Evolutionary conservation across 2,888 invertebrate species (phyloP).

Genomic region (Exephanes ischioxanthus): DNA sequence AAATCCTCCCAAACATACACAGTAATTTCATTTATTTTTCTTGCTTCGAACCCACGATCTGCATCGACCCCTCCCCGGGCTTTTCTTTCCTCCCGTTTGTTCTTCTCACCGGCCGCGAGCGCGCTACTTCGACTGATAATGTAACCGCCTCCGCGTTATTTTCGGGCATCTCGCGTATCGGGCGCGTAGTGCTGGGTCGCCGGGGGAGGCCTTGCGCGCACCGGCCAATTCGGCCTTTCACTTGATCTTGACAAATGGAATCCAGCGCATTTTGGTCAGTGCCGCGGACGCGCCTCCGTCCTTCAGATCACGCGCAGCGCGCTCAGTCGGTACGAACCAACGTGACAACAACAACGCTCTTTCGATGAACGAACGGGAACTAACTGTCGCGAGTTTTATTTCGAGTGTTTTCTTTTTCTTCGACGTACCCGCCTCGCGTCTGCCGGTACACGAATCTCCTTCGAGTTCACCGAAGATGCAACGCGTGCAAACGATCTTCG

Average conservation of each 20-base stretch:
- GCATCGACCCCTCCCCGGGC: neutral
- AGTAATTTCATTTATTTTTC: constrained; percentile 20
- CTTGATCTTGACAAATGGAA: constrained; percentile 74
- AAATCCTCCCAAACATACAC: neutral
- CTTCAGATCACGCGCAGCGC: neutral
- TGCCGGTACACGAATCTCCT: neutral
- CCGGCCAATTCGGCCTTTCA: constrained; percentile 71
- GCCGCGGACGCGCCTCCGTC: constrained; percentile 20
- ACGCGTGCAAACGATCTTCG: constrained; percentile 57
- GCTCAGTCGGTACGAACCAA: neutral
- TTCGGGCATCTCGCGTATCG: constrained; percentile 62
- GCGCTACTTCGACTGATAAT: constrained; percentile 11
- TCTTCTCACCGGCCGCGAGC: neutral
- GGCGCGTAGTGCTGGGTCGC: constrained; percentile 25
- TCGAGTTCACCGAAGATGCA: constrained; percentile 60
- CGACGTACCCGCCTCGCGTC: neutral
- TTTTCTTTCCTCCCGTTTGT: constrained; percentile 10
- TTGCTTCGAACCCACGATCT: neutral
- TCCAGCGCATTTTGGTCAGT: constrained; percentile 56
- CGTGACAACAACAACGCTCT: constrained; percentile 5
- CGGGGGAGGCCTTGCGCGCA: constrained; percentile 63
- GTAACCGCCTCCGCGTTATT: constrained; percentile 58
- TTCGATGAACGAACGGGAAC: neutral
- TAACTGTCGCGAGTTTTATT: neutral
- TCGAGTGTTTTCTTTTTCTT: neutral